These are phyloP conservation scores for Triplophysa rosa DNA, from an alignment of 2,113 vertebrate species.

Conservation along the genomic window DNA sequence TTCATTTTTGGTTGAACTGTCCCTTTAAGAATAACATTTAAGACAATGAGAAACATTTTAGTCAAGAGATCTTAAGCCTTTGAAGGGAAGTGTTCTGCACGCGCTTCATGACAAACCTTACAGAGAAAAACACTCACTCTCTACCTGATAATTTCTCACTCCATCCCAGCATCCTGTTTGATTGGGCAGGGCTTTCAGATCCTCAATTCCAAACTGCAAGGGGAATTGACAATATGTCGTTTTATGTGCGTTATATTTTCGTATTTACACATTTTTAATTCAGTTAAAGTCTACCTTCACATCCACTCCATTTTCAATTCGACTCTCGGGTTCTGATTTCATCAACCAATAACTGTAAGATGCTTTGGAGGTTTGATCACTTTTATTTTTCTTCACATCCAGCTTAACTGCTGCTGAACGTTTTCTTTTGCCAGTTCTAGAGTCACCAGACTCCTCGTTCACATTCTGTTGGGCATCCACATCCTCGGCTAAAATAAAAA, in stretches of 20 bases:
- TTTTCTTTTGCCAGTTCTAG: slow-evolving; percentile 57
- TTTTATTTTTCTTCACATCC: slow-evolving; percentile 45
- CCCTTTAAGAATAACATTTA: not conserved
- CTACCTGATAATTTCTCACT: slow-evolving; percentile 94
- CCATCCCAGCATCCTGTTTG: slow-evolving; percentile 94
- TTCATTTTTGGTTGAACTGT: too few species aligned
- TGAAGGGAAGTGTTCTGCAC: not conserved
- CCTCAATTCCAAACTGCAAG: slow-evolving; percentile 90
- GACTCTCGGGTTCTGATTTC: slow-evolving; percentile 96
- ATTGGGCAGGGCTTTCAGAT: slow-evolving; percentile 84
- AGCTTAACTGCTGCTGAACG: slow-evolving; percentile 48
- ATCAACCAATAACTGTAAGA: slow-evolving; percentile 82
- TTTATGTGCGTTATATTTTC: not conserved
- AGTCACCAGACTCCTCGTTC: slow-evolving; percentile 12
- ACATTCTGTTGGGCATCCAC: not conserved
- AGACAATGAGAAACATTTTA: too few species aligned
- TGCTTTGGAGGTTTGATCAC: slow-evolving; percentile 41
- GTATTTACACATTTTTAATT: not conserved
- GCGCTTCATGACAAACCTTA: not conserved
- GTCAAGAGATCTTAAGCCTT: not conserved
- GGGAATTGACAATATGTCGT: slow-evolving; percentile 11
- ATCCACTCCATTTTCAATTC: slow-evolving; percentile 89
- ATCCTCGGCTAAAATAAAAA: slow-evolving; percentile 14
- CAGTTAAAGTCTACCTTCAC: slow-evolving; percentile 72
- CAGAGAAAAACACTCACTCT: not conserved